These are phyloP conservation scores for Saccostrea echinata DNA, from an alignment of 1,140 invertebrate species.

Conservation along the genomic window DNA sequence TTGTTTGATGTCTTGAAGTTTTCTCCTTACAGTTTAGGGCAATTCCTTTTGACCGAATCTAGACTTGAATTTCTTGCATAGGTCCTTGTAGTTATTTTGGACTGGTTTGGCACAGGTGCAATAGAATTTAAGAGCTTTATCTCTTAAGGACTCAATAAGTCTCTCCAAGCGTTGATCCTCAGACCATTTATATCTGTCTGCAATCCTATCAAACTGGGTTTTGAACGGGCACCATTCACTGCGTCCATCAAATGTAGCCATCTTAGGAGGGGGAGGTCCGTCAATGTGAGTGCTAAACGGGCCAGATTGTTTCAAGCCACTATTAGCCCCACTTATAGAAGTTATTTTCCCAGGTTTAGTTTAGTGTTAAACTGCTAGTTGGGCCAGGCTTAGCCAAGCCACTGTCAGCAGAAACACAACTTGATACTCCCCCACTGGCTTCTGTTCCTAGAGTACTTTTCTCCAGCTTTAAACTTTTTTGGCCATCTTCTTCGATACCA, in stretches of 20 bases:
- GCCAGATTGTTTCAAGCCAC: no score
- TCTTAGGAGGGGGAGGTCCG: no score
- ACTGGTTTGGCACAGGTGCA: not conserved
- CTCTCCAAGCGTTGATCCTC: conserved; percentile 38
- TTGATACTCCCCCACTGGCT: not conserved
- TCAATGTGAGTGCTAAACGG: no score
- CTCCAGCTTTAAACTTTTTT: not conserved
- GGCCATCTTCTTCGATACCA: not conserved
- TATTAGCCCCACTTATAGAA: no score
- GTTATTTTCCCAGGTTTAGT: no score
- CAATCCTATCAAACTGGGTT: conserved; percentile 44
- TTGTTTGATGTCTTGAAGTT: conserved; percentile 42
- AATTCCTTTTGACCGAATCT: conserved; percentile 45
- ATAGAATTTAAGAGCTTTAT: conserved; percentile 46
- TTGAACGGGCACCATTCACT: no score
- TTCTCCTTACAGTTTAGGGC: not conserved
- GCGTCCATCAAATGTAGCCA: no score
- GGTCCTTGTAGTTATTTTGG: conserved; percentile 30
- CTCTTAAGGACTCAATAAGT: conserved; percentile 39
- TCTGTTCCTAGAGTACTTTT: not conserved
- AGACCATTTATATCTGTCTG: conserved; percentile 42
- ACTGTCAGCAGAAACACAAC: conserved; percentile 13
- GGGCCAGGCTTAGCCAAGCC: not conserved
- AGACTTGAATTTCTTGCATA: no score
- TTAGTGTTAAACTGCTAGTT: no score